A percentile compares a stretch with the other conserved stretches of the same genome.
These are phyloP conservation scores for Drosophila kurseongensis DNA, from an alignment of 1,140 invertebrate genomes.

Conservation along the genomic window DNA sequence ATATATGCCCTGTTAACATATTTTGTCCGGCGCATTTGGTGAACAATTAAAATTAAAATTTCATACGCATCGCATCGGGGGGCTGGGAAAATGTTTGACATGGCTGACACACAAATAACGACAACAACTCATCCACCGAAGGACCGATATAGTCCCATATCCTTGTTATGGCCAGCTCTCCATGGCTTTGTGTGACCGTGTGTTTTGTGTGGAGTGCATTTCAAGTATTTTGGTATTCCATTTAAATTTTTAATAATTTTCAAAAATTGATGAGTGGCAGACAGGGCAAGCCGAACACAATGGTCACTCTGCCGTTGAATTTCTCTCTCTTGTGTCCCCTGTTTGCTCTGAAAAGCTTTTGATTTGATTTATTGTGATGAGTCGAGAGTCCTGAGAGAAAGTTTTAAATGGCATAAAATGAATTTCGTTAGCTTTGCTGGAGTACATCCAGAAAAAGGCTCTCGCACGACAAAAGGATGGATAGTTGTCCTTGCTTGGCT, in stretches of 20 bases:
- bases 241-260: conserved; percentile 83
- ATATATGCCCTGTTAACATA: conserved; percentile 49
- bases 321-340: not conserved
- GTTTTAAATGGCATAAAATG: conserved; percentile 39
- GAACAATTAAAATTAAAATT: conserved; percentile 83
- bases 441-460: not conserved
- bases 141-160: conserved; percentile 25
- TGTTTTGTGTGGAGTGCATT: conserved; percentile 57
- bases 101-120: conserved; percentile 76
- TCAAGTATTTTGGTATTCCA: conserved; percentile 77
- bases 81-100: conserved; percentile 75
- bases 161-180: conserved; percentile 24
- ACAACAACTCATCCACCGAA: conserved; percentile 44
- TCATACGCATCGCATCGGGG: conserved; percentile 63
- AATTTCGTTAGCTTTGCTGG: conserved; percentile 34
- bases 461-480: conserved; percentile 11
- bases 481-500: conserved; percentile 23
- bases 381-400: conserved; percentile 35
- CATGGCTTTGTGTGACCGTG: conserved; percentile 38
- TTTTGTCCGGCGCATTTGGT: conserved; percentile 72
- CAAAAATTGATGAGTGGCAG: conserved; percentile 79
- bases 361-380: conserved; percentile 74
- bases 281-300: conserved; percentile 37
- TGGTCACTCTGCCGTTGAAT: not conserved
- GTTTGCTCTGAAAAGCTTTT: conserved; percentile 38